Evolutionary conservation across 2,888 invertebrate species (phyloP), one percentile per base, ranked within the genome.

Genomic region (Heliconius aoede): DNA sequence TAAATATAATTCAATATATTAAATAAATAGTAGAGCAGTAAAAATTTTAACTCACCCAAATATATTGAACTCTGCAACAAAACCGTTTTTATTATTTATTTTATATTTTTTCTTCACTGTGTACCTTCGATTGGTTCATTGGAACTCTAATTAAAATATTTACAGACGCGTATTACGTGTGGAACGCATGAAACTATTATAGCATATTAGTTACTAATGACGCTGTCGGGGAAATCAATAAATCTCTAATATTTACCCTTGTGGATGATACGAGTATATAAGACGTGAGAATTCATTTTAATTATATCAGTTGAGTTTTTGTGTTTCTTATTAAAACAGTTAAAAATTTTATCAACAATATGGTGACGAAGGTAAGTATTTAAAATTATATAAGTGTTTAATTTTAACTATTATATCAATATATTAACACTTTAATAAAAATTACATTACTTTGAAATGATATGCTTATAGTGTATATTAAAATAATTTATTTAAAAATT

Each of bases 321-420:
- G 60, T 60, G 24, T 40, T 60, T 9, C 13, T 26, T 72, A 72
- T 26, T 5, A 26, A 72, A 36, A 72, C 60, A 40, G 24, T 60
- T 30, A 28, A 28, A 26, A 55, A 32, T 3, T 24, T 18, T 36
- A 36, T 21, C 32, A 72, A 24, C 30, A 73, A 65, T 55, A 73
- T 73, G 73, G 55, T 64, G 13, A 24, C 73, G 40, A 73, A 73
- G 73, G 73, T 73, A 64, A 55, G 28, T 51, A n/a, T 58, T 58
- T 58, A 9, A 58, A 9, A 58, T 51, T 21, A 51, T 51, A 51
- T 51, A 21, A 51, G 4, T 51, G 7, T 21, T 7, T 8, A 8
- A 51, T 51, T 51, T 51, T 51, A 51, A 7, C 1, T 51, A 51
- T 21, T 21, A 7, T 1, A 51, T 51, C 7, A 51, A 51, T 51